These are phyloP conservation scores for Luperina nickerlii DNA, from an alignment of 2,888 invertebrate species.

Conservation along the genomic window DNA sequence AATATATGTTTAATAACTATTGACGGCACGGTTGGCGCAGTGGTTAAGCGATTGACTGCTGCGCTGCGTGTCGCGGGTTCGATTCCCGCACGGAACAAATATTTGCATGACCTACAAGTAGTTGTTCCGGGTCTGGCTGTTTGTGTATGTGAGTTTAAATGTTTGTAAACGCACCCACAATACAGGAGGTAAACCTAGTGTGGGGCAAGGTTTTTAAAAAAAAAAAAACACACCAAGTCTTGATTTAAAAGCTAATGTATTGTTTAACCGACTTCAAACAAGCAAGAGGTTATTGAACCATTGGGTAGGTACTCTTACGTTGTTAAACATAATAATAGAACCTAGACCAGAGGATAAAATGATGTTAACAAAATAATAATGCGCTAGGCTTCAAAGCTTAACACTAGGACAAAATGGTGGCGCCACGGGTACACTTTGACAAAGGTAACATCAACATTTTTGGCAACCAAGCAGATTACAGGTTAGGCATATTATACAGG, in stretches of 20 bases:
- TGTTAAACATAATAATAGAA: background rate
- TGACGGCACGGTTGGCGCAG: too few species aligned
- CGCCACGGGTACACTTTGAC: background rate
- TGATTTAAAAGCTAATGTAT: constrained; percentile 18
- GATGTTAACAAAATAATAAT: background rate
- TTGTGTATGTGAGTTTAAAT: too few species aligned
- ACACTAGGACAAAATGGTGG: background rate
- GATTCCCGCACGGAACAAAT: too few species aligned
- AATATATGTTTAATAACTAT: constrained; percentile 19
- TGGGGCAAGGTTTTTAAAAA: too few species aligned
- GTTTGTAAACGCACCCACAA: too few species aligned
- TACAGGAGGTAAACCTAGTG: too few species aligned
- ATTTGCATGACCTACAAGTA: too few species aligned
- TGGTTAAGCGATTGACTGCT: too few species aligned
- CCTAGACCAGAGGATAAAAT: background rate
- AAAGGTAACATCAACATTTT: background rate
- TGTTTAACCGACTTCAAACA: background rate
- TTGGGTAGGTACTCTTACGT: background rate
- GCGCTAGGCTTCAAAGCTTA: background rate
- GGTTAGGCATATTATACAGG: too few species aligned
- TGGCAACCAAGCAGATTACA: background rate
- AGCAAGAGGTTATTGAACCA: background rate
- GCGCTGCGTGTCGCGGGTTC: too few species aligned
- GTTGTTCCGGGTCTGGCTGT: too few species aligned
- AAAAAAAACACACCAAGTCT: too few species aligned